These are phyloP conservation scores for Rhinichthys klamathensis DNA, from an alignment of 2,113 vertebrate genomes.

Conservation along the genomic window DNA sequence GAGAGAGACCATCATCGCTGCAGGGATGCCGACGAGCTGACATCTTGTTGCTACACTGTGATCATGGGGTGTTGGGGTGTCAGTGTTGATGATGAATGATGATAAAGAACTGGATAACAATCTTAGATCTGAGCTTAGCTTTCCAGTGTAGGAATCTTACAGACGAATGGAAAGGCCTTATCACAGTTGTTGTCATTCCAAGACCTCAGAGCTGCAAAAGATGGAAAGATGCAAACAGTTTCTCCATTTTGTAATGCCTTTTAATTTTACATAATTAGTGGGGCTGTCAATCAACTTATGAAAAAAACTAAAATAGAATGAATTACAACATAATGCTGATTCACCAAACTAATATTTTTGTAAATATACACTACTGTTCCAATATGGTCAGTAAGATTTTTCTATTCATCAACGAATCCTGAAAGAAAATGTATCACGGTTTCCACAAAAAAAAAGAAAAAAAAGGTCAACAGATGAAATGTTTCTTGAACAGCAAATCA, in stretches of 20 bases:
- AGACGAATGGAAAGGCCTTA: constrained; percentile 82
- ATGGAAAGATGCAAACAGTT: not conserved
- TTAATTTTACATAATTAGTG: not conserved
- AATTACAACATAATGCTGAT: too few species aligned
- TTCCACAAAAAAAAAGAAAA: not conserved
- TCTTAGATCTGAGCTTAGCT: constrained; percentile 44
- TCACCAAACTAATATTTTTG: too few species aligned
- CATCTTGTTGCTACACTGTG: constrained; percentile 1
- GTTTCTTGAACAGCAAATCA: not conserved
- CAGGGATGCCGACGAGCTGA: not conserved
- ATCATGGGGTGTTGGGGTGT: constrained; percentile 10
- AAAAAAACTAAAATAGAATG: too few species aligned
- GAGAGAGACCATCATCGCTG: not conserved
- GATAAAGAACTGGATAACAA: not conserved
- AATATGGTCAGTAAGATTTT: too few species aligned
- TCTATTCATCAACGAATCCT: too few species aligned
- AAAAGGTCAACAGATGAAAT: not conserved
- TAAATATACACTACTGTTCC: too few species aligned
- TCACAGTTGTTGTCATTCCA: constrained; percentile 83
- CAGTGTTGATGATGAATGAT: not conserved
- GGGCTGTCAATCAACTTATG: not conserved
- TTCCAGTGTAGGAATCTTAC: constrained; percentile 79
- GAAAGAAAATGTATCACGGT: too few species aligned
- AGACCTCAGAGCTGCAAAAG: constrained; percentile 76
- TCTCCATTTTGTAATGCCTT: not conserved